phyloP scores from a whole-genome alignment of 2,797 vertebrate species.

The Crenuchus spilurus region DNA sequence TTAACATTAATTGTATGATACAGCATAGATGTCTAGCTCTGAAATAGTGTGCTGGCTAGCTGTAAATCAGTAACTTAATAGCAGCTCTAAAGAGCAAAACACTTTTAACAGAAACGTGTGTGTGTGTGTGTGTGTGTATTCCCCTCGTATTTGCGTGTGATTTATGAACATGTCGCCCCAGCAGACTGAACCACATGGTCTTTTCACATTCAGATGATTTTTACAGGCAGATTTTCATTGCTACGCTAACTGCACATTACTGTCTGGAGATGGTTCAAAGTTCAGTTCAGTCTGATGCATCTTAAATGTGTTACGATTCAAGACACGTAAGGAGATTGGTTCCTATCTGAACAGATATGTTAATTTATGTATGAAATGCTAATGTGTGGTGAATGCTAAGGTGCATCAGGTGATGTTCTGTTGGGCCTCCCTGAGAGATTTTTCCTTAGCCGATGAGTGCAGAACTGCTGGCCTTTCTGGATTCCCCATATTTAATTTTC shows the following conservation, averaged over 20 bases:
- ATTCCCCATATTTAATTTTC: slow-evolving; percentile 2
- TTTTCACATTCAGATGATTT: slow-evolving; percentile 11
- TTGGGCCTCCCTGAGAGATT: slow-evolving; percentile 4
- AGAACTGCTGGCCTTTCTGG: slow-evolving; percentile 26
- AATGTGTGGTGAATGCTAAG: slow-evolving; percentile 30
- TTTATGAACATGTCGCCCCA: neutral
- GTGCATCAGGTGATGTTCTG: slow-evolving; percentile 18
- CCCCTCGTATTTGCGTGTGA: neutral
- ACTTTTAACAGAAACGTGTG: neutral
- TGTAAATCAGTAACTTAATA: neutral
- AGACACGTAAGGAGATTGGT: neutral
- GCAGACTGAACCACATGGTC: neutral
- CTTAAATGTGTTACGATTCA: slow-evolving; percentile 16
- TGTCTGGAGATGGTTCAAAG: neutral
- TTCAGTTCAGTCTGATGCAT: neutral
- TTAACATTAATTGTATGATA: neutral
- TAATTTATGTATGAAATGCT: slow-evolving; percentile 44
- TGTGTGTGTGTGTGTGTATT: neutral
- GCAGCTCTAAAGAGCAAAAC: neutral
- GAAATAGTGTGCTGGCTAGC: neutral
- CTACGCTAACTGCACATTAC: slow-evolving; percentile 12
- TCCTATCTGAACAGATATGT: slow-evolving; percentile 1
- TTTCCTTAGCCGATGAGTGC: slow-evolving; percentile 19
- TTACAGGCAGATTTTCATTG: slow-evolving; percentile 13
- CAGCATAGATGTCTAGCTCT: neutral